Evolutionary conservation across 1,140 invertebrate species (phyloP).

Genomic region (Drosophila aff.): DNA sequence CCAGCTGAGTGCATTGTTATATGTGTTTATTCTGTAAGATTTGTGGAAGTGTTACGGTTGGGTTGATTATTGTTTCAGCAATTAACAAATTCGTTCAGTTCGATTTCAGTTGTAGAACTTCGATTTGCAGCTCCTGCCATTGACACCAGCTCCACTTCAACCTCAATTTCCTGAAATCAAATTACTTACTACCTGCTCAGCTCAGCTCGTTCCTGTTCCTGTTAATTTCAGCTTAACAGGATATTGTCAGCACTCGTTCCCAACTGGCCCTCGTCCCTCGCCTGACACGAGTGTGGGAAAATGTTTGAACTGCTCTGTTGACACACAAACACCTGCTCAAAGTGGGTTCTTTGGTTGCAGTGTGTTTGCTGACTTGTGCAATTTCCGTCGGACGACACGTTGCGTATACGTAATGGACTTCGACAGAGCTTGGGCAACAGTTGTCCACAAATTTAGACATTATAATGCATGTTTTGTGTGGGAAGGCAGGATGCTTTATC

Average conservation of each 20-base stretch:
- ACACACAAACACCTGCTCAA: constrained; percentile 42
- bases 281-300: constrained; percentile 34
- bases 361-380: constrained; percentile 76
- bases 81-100: not conserved
- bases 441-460: constrained; percentile 29
- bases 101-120: constrained; percentile 20
- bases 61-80: not conserved
- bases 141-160: constrained; percentile 52
- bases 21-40: not conserved
- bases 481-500: not conserved
- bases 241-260: constrained; percentile 71
- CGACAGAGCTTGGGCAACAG: constrained; percentile 31
- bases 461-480: not conserved
- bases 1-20: not conserved
- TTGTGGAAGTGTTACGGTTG: not conserved
- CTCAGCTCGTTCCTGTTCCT: constrained; percentile 27
- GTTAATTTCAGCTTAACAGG: constrained; percentile 72
- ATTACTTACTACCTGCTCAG: constrained; percentile 49
- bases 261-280: constrained; percentile 9
- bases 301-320: constrained; percentile 51
- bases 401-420: constrained; percentile 62
- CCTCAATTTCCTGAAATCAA: constrained; percentile 73
- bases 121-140: constrained; percentile 37
- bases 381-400: constrained; percentile 71
- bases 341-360: constrained; percentile 39